These are phyloP conservation scores for Enteromius unitaeniatus DNA, from an alignment of 2,797 vertebrate species.

Conservation along the genomic window DNA sequence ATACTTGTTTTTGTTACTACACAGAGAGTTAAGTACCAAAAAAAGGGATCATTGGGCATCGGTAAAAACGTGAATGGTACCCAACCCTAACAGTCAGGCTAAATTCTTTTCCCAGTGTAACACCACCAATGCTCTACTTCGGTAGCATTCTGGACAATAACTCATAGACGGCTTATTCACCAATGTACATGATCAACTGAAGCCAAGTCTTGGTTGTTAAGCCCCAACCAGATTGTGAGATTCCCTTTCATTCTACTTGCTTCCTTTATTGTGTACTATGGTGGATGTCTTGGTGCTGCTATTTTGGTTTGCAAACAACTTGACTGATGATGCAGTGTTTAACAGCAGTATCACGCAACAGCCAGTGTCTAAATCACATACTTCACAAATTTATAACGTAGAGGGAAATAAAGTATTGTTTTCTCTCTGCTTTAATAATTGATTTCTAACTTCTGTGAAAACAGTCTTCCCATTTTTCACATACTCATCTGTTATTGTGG, in stretches of 20 bases:
- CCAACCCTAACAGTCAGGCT: neutral
- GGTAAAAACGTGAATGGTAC: too few relatives aligned
- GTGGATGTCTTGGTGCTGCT: neutral
- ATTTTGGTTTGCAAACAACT: neutral
- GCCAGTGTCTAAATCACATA: slow-evolving; percentile 1
- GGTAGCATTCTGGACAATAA: neutral
- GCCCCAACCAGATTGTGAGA: neutral
- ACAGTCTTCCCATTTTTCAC: neutral
- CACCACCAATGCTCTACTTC: neutral
- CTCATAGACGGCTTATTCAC: neutral
- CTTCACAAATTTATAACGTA: slow-evolving; percentile 17
- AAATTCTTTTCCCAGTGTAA: neutral
- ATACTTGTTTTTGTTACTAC: too few relatives aligned
- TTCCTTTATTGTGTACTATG: neutral
- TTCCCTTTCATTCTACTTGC: neutral
- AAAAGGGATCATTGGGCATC: too few relatives aligned
- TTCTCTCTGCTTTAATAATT: slow-evolving; percentile 34
- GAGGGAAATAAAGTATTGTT: slow-evolving; percentile 26
- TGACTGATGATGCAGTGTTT: neutral
- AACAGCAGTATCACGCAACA: neutral
- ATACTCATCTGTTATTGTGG: slow-evolving; percentile 8
- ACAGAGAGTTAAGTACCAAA: too few relatives aligned
- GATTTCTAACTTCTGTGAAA: slow-evolving; percentile 17
- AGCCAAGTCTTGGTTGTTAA: neutral
- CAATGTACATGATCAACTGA: neutral